Base-by-base conservation (phyloP, 2,888 invertebrate species). In the Epicampocera succincta region DNA sequence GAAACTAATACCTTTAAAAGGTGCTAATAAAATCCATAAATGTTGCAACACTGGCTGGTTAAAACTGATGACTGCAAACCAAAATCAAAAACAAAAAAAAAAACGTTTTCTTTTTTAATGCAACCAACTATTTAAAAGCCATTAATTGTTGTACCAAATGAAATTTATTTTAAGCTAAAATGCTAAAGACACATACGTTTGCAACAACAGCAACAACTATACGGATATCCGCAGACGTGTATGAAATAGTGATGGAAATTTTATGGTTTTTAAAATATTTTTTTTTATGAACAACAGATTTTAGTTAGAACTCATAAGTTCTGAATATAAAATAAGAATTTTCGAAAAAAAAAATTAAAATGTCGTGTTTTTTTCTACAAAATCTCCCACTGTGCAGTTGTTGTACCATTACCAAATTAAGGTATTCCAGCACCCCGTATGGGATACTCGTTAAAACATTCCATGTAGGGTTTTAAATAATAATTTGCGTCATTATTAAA, bases 201-300 rank as follows among this genome's bases (percentile, higher is more conserved):
- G 60, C 40, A 33, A 42, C 21, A 38, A 15, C 73, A 46, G 12
- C 13, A 48, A 56, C 68, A 15, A 33, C 54, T 54, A 25, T 50
- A 46, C 81, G 81, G 81, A 82, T 77, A 82, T 82, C 81, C 81
- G 81, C 38, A 46, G 74, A 82, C 81, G 74, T 82, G 81, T 21
- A 13, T 66, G 1, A 65, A 82, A 73, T 82, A 40, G 12, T 61
- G 68, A 74, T 79, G 44, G n/a, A 33, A 33, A 63, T 15, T 58
- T 58, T 58, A 12, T 48, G 13, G 19, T 21, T 54, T 68, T 44
- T 56, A 9, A 21, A 68, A 29, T 25, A 61, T 33, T 38, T 15
- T 29, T 13, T 33, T 44, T 46, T n/a, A 19, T 2, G 0, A 33
- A 2, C 1, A 2, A 44, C 13, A 33, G 40, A 63, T 21, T 48